Evolutionary conservation across 1,140 invertebrate genomes (phyloP).

Genomic region (Arion vulgaris): DNA sequence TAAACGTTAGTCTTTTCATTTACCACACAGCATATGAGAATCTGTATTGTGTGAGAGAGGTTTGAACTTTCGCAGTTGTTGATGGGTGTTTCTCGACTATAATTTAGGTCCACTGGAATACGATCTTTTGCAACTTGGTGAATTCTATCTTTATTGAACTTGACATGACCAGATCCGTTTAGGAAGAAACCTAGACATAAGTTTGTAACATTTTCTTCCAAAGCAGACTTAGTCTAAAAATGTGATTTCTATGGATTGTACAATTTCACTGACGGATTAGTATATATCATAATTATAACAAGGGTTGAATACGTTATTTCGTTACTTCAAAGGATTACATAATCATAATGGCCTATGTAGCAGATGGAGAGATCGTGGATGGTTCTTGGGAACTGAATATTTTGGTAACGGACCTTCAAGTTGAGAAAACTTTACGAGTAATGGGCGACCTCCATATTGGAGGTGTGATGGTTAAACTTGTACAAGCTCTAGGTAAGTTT

Average conservation of each 20-base stretch:
- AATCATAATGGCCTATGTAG: constrained; percentile 46
- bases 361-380: constrained; percentile 75
- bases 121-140: background rate
- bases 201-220: background rate
- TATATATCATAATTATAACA: background rate
- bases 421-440: constrained; percentile 92
- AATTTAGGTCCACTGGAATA: background rate
- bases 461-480: constrained; percentile 97
- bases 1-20: background rate
- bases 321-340: constrained; percentile 24
- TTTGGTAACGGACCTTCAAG: constrained; percentile 94
- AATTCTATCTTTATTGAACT: too few relatives aligned
- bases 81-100: background rate
- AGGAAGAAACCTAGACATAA: background rate
- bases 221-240: background rate
- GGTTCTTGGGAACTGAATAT: constrained; percentile 97
- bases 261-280: background rate
- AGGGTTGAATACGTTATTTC: background rate
- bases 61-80: background rate
- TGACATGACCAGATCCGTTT: background rate
- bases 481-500: constrained; percentile 93
- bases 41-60: background rate
- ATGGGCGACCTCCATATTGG: constrained; percentile 99
- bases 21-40: background rate
- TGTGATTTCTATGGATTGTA: background rate